Evolutionary conservation across 2,797 vertebrate species (phyloP), one percentile per base, ranked within the genome.

Genomic region (Chrosomus eos): DNA sequence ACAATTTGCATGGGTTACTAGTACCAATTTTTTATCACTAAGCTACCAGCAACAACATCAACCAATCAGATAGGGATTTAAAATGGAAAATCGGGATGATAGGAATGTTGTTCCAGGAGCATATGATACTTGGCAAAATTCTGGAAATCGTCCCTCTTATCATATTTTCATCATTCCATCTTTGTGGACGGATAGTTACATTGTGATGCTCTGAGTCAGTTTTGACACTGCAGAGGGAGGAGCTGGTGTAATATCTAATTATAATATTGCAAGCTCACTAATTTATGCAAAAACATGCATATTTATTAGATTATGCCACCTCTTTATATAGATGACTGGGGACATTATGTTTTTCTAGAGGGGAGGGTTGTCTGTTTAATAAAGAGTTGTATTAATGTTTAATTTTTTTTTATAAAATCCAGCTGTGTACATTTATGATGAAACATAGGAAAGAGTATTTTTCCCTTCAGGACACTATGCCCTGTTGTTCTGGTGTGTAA

Each of bases 271-370:
- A 71, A 36, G 66, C 68, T 72, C 36, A 36, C 33, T 83, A 82
- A 85, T 85, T 51, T 83, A 86, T 85, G 85, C 71, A 85, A 82
- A 87, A 81, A 75, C 78, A 87, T 72, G 53, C 68, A 53, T 23
- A 1, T 31, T 72, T 86, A 89, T 87, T 86, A 71, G 81, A 88
- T 89, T 84, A 87, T 87, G 79, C 87, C 86, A 82, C 28, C 31
- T 73, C 66, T 76, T 76, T 68, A 88, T 87, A 80, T 80, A 82
- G 71, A 87, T 85, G 71, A 85, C 58, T 74, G 13, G 33, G 48
- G 64, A 53, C 73, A 89, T 82, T 80, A 75, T 64, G 83, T 55
- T 75, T 1, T 60, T 55, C 53, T 53, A 36, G 55, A 81, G 36
- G 21, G 64, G 45, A 78, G 68, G 55, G 11, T 33, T 60, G 76